Base-by-base conservation (phyloP, 1,140 invertebrate genomes). In the Drosophila kepulauana region DNA sequence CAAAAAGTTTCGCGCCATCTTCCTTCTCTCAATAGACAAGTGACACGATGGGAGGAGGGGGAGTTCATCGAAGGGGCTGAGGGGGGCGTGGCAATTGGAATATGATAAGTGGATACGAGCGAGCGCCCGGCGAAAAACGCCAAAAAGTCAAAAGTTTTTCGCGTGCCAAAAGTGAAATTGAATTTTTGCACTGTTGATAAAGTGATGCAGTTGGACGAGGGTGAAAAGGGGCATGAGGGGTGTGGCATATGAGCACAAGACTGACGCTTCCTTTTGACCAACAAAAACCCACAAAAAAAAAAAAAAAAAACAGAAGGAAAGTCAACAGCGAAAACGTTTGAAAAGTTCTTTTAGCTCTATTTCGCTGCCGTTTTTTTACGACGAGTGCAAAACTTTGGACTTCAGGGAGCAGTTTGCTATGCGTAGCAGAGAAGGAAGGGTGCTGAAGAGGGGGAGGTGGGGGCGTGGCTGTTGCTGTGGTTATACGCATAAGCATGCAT, bases 131-230 rank as follows among this genome's bases (percentile, higher is more conserved):
- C 56, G 1, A 16, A 35, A 61, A 56, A 68, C 45, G 35, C 46
- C 20, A 75, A 62, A 3, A 59, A 75, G 68, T 65, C 73, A 56
- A 65, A 71, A 71, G 48, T 41, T 52, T 51, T 69, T 61, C 73
- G 67, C 70, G 75, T 75, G 78, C 75, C 65, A 82, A 76, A 87
- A 87, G 71, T 82, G 85, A 89, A 89, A 89, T 89, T 89, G 85
- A 89, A 89, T 89, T 89, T 84, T 85, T 79, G 63, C 71, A 71
- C 73, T 89, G 74, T 78, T 88, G 84, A 82, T 80, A 81, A 84
- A 88, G 64, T 75, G 80, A 81, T 84, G 88, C 77, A 87, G 52
- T 33, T 54, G 33, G 15, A 52, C 4, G 51, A n/a, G 13, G 13
- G 20, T 20, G 57, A 48, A 51, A 48, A 35, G 61, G 48, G 63